These are phyloP conservation scores for Phenganax marumi DNA, from an alignment of 92 coral and sea anemone genomes.

Conservation along the genomic window DNA sequence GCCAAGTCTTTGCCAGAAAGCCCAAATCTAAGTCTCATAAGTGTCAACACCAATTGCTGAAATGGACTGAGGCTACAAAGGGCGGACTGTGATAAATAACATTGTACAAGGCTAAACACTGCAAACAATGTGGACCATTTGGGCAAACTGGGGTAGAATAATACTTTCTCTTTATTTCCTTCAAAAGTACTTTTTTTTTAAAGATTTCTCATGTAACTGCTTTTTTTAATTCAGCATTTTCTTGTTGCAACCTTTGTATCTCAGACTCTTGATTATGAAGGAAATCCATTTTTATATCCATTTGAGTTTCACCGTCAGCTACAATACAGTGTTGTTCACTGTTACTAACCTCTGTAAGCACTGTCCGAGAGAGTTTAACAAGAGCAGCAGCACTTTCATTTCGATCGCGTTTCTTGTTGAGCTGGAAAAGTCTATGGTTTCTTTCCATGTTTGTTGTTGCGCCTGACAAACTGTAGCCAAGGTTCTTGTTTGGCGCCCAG, in stretches of 20 bases:
- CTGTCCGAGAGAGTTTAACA: no score
- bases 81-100: conserved; percentile 10
- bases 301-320: neutral
- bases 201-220: neutral
- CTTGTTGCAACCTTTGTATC: neutral
- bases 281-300: neutral
- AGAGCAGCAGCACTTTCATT: neutral
- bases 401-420: neutral
- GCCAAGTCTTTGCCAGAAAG: conserved; percentile 34
- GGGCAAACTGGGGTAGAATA: conserved; percentile 57
- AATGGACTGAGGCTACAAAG: neutral
- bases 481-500: neutral
- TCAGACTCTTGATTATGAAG: neutral
- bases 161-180: conserved; percentile 18
- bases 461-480: neutral
- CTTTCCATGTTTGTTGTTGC: neutral
- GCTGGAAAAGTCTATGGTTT: neutral
- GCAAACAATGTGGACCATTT: conserved; percentile 54
- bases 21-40: conserved; percentile 17
- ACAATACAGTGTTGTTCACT: neutral
- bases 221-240: neutral
- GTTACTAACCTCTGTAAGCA: no score
- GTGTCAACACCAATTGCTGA: conserved; percentile 17
- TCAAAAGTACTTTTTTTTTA: neutral
- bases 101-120: conserved; percentile 42